Conservation (phyloP, 2,888 invertebrate genomes). For the Notodromas monacha region DNA sequence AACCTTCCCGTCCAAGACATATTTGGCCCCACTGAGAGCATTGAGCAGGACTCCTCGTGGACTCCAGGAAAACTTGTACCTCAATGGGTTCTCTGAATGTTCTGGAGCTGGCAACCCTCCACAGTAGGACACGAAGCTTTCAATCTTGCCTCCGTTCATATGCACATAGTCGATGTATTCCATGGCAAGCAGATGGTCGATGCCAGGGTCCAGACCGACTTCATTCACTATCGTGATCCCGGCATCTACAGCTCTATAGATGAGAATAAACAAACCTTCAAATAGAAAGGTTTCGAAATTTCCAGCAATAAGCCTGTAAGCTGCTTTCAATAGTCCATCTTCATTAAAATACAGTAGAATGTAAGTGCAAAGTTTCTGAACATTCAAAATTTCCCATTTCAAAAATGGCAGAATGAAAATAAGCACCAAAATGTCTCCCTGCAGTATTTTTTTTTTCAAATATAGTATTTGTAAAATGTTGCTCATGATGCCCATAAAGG, state of each 20-base stretch:
- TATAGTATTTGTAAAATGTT: too few relatives aligned
- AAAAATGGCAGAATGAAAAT: too few relatives aligned
- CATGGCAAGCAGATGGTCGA: conserved; percentile 78
- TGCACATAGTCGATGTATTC: conserved; percentile 77
- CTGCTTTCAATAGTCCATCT: too few relatives aligned
- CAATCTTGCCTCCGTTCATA: conserved; percentile 47
- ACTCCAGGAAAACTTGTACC: conserved; percentile 89
- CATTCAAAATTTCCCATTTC: too few relatives aligned
- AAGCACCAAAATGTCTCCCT: too few relatives aligned
- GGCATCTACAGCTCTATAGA: conserved; percentile 38
- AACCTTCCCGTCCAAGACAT: conserved; percentile 42
- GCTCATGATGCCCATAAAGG: too few relatives aligned
- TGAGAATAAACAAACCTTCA: too few relatives aligned
- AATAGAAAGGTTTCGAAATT: too few relatives aligned
- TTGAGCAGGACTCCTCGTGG: conserved; percentile 72
- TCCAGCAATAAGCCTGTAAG: too few relatives aligned
- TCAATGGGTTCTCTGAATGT: conserved; percentile 53
- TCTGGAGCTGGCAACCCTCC: conserved; percentile 93
- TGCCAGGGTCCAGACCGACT: conserved; percentile 91
- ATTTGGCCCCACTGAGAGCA: conserved; percentile 60
- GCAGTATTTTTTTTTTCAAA: too few relatives aligned
- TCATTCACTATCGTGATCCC: conserved; percentile 83
- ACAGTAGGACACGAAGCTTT: conserved; percentile 83
- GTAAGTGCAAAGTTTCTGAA: too few relatives aligned
- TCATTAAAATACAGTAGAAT: too few relatives aligned